Evolutionary conservation across 2,888 invertebrate genomes (phyloP).

Genomic region (Aquatica leii): DNA sequence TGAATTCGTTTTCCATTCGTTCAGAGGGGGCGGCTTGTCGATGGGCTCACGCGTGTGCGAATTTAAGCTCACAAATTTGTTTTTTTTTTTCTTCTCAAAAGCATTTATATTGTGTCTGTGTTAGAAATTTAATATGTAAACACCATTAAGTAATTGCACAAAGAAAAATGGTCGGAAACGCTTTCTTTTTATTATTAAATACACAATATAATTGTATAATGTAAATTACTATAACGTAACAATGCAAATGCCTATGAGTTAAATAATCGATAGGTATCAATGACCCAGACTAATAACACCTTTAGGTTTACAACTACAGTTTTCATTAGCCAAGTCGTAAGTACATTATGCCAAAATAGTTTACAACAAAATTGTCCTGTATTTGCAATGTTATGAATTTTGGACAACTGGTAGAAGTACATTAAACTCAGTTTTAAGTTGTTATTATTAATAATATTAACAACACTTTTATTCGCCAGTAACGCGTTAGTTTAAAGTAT

Average conservation of each 20-base stretch:
- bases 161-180: not conserved
- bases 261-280: too few species aligned
- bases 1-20: constrained; percentile 36
- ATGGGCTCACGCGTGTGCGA: constrained; percentile 27
- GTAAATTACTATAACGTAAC: too few species aligned
- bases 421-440: constrained; percentile 46
- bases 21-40: constrained; percentile 21
- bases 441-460: constrained; percentile 55
- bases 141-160: constrained; percentile 12
- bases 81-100: constrained; percentile 18
- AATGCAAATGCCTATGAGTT: too few species aligned
- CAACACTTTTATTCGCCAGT: constrained; percentile 48
- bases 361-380: not conserved
- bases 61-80: constrained; percentile 31
- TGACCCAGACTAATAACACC: too few species aligned
- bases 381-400: not conserved
- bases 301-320: too few species aligned
- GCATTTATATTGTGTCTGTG: constrained; percentile 27
- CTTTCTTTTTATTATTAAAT: too few species aligned
- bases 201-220: too few species aligned
- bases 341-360: not conserved
- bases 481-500: constrained; percentile 53
- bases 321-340: too few species aligned
- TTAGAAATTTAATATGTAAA: constrained; percentile 14
- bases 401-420: constrained; percentile 24